Evolutionary conservation across 2,113 vertebrate genomes (phyloP), one percentile per base, ranked within the genome.

Genomic region (Syngnathoides biaculeatus): DNA sequence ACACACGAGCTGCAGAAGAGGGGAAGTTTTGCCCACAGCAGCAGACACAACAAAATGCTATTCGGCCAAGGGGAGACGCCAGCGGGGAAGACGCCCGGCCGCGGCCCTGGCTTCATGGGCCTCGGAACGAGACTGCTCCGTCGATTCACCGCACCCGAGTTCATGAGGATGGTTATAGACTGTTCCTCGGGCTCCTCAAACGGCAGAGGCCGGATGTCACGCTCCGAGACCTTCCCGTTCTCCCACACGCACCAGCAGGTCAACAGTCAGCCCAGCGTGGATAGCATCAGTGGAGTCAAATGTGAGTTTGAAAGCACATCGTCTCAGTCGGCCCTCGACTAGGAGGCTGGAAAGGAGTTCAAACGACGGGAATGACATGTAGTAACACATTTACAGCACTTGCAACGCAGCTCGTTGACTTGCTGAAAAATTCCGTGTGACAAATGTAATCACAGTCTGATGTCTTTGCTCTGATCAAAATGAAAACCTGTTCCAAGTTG

Each of bases 61-160:
- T 74, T 77, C 26, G 69, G 80, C 43, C 86, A 90, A 71, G 89
- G 69, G 19, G 90, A 88, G 66, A 75, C 82, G 22, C 79, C 87
- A 57, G 68, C 87, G 0, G 87, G 82, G 45, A 90, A 82, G 72
- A 75, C 86, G 48, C 85, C 76, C 5, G 24, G 75, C 35, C 79
- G 27, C 0, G 61, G 77, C 1, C 85, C 88, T 0, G 89, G 82
- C 3, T 82, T 91, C 43, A 45, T 77, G 45, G 88, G 89, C 22
- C 71, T 93, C 27, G 92, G 92, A 7, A 92, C 83, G 43, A 77
- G 91, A 55, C 82, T 93, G 53, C 74, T 92, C 60, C 89, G 92
- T 15, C 84, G 92, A 26, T 93, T 93, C 76, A 93, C 92, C 0
- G 91, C 92, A 3, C 92, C 92, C 0, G 92, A 93, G 64, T 93